Conservation (phyloP, 2,888 invertebrate species). For the Drosophila lutescens region DNA sequence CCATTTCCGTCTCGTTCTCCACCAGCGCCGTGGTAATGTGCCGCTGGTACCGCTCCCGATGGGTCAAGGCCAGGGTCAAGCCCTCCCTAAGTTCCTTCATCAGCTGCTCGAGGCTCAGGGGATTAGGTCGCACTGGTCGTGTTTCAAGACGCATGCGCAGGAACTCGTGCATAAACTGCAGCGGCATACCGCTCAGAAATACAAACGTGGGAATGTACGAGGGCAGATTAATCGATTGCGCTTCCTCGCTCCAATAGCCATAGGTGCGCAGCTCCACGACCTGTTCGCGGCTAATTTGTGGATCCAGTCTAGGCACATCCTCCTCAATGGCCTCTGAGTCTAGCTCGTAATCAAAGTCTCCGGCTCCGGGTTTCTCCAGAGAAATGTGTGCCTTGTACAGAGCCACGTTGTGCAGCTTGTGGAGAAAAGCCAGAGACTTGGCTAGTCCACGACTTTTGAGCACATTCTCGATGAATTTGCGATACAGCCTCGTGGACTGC, state of each 20-base stretch:
- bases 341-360: slow-evolving; percentile 80
- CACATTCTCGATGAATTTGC: slow-evolving; percentile 94
- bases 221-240: slow-evolving; percentile 91
- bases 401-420: slow-evolving; percentile 89
- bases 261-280: slow-evolving; percentile 85
- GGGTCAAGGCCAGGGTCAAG: slow-evolving; percentile 91
- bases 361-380: slow-evolving; percentile 86
- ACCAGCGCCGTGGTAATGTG: slow-evolving; percentile 87
- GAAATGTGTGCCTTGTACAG: slow-evolving; percentile 90
- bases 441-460: slow-evolving; percentile 94
- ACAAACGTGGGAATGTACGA: slow-evolving; percentile 94
- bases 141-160: slow-evolving; percentile 93
- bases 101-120: slow-evolving; percentile 93
- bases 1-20: slow-evolving; percentile 84
- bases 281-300: slow-evolving; percentile 83
- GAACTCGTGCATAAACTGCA: slow-evolving; percentile 97
- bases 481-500: slow-evolving; percentile 86
- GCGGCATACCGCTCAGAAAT: slow-evolving; percentile 92
- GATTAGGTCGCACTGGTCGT: slow-evolving; percentile 92
- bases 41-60: slow-evolving; percentile 90
- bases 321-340: slow-evolving; percentile 85
- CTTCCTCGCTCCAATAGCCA: slow-evolving; percentile 92
- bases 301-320: slow-evolving; percentile 82
- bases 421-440: slow-evolving; percentile 92
- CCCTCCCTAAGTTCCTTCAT: slow-evolving; percentile 96